Evolutionary conservation across 2,888 invertebrate species (phyloP).

Genomic region (Crematogaster levior): DNA sequence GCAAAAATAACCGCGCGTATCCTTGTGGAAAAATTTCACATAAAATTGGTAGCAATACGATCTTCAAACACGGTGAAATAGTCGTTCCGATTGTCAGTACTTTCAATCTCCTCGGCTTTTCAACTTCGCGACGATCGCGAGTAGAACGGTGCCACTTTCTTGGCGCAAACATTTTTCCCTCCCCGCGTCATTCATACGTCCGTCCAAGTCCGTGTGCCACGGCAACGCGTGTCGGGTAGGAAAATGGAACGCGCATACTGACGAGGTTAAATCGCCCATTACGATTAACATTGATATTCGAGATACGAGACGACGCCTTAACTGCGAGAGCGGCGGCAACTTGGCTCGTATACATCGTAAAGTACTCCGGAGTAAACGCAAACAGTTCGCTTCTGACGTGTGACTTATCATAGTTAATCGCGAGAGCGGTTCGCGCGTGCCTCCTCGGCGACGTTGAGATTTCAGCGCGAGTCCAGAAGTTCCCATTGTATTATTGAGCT

Average conservation of each 20-base stretch:
- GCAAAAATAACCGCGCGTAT: neutral
- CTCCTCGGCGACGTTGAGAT: constrained; percentile 28
- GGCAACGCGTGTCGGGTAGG: constrained; percentile 40
- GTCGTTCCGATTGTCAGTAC: constrained; percentile 8
- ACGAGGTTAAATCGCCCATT: constrained; percentile 54
- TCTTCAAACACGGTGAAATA: neutral
- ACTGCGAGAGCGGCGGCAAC: constrained; percentile 25
- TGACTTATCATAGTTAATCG: constrained; percentile 40
- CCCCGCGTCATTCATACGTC: constrained; percentile 42
- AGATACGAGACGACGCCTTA: constrained; percentile 50
- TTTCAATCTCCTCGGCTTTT: constrained; percentile 21
- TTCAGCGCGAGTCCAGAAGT: constrained; percentile 23
- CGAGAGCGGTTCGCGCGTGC: constrained; percentile 21
- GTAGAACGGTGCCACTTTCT: constrained; percentile 47
- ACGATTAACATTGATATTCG: constrained; percentile 53
- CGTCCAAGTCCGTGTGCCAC: constrained; percentile 21
- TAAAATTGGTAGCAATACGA: neutral
- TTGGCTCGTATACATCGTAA: constrained; percentile 30
- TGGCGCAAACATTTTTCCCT: constrained; percentile 26
- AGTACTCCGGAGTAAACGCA: constrained; percentile 6
- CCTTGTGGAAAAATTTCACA: too few species aligned
- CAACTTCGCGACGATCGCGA: constrained; percentile 17
- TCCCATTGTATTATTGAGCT: constrained; percentile 13
- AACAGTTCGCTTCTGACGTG: constrained; percentile 32
- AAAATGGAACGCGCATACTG: constrained; percentile 51